Conservation (phyloP, 35 echinoderm and acorn worm species). For the Anneissia japonica region DNA sequence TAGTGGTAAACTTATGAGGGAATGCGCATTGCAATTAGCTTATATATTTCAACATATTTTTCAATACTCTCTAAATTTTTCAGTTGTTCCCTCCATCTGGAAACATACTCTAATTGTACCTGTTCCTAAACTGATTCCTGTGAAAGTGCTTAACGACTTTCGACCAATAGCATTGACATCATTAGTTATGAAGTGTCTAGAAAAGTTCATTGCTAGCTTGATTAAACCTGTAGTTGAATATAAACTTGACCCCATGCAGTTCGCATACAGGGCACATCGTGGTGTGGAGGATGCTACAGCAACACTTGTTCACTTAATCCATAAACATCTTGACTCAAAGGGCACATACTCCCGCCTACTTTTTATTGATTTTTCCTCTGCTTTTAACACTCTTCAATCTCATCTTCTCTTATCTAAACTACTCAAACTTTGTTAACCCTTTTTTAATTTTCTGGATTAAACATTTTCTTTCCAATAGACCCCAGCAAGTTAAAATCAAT, state of each 20-base stretch:
- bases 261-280: slow-evolving; percentile 21
- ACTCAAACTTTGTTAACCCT: too few relatives aligned
- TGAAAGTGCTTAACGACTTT: background rate
- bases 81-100: background rate
- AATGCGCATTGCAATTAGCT: background rate
- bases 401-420: too few relatives aligned
- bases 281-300: slow-evolving; percentile 11
- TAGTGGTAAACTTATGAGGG: background rate
- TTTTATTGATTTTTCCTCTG: too few relatives aligned
- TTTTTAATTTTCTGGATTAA: too few relatives aligned
- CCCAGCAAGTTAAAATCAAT: too few relatives aligned
- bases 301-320: background rate
- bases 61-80: background rate
- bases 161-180: background rate
- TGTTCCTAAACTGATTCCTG: background rate
- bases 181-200: slow-evolving; percentile 8
- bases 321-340: background rate
- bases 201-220: background rate
- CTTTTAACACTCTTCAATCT: too few relatives aligned
- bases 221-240: background rate
- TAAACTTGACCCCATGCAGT: slow-evolving; percentile 13
- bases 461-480: too few relatives aligned
- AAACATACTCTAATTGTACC: slow-evolving; percentile 4
- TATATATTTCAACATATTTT: too few relatives aligned
- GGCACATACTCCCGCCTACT: too few relatives aligned